phyloP scores from a whole-genome alignment of 2,888 invertebrate species.

The Uloborus plumipes region DNA sequence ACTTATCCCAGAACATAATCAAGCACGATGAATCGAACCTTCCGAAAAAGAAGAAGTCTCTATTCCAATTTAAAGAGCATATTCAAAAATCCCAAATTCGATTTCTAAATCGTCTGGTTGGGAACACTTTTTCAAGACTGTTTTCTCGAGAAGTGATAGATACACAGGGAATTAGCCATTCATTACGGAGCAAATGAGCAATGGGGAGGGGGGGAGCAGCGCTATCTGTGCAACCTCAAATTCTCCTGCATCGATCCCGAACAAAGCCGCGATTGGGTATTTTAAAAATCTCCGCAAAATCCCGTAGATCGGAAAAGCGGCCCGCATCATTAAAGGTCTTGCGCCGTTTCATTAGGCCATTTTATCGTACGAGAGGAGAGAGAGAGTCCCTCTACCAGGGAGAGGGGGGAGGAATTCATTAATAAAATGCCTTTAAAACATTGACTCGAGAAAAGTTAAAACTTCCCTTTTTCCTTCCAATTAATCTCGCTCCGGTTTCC shows the following conservation, averaged over 20 bases:
- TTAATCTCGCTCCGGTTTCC: constrained; percentile 37
- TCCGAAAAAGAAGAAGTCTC: too few relatives aligned
- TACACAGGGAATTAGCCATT: too few relatives aligned
- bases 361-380: constrained; percentile 25
- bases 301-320: constrained; percentile 21
- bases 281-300: constrained; percentile 51
- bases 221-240: constrained; percentile 27
- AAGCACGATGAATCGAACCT: too few relatives aligned
- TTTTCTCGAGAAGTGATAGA: too few relatives aligned
- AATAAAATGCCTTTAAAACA: constrained; percentile 62
- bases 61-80: too few relatives aligned
- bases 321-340: constrained; percentile 39
- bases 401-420: constrained; percentile 32
- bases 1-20: too few relatives aligned
- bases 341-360: constrained; percentile 50
- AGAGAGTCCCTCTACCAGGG: background rate
- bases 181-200: too few relatives aligned
- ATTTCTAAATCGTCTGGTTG: too few relatives aligned
- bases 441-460: constrained; percentile 41
- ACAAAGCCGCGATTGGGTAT: constrained; percentile 39
- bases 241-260: constrained; percentile 33
- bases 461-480: constrained; percentile 32
- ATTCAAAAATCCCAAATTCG: too few relatives aligned
- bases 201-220: background rate
- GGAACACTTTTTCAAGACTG: too few relatives aligned